Conservation (phyloP, 2,888 invertebrate species). For the Nomada ferruginata region DNA sequence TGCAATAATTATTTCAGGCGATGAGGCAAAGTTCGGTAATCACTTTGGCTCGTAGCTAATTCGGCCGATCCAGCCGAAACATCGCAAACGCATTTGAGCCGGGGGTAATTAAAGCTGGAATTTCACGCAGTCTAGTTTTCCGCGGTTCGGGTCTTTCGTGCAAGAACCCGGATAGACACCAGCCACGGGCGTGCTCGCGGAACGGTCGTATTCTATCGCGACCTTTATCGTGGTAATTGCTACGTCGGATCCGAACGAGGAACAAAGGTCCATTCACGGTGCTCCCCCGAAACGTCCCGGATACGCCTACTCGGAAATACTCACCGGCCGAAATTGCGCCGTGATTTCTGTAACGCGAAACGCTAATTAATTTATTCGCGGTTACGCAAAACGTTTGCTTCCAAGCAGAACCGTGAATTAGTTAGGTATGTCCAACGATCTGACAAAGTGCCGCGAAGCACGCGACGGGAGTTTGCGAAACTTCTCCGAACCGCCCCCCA, state of each 20-base stretch:
- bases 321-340: conserved; percentile 8
- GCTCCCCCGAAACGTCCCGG: conserved; percentile 3
- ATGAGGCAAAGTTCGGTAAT: neutral
- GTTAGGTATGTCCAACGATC: conserved; percentile 28
- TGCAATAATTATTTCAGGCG: neutral
- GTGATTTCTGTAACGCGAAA: conserved; percentile 42
- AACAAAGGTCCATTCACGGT: neutral
- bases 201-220: neutral
- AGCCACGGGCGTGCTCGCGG: neutral
- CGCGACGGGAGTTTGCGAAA: conserved; percentile 46
- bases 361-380: conserved; percentile 44
- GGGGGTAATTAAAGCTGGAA: conserved; percentile 15
- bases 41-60: neutral
- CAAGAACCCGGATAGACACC: neutral
- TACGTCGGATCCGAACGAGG: neutral
- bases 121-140: neutral
- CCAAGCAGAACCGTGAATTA: conserved; percentile 36
- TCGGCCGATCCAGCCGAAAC: neutral
- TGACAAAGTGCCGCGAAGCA: conserved; percentile 50
- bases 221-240: conserved; percentile 18
- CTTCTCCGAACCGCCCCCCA: neutral
- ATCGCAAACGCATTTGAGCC: neutral
- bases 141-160: neutral
- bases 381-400: conserved; percentile 53
- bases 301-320: conserved; percentile 20